A percentile compares a stretch with the other conserved stretches of the same genome.
Evolutionary conservation across 1,140 invertebrate genomes (phyloP).

Genomic region (Battus philenor): DNA sequence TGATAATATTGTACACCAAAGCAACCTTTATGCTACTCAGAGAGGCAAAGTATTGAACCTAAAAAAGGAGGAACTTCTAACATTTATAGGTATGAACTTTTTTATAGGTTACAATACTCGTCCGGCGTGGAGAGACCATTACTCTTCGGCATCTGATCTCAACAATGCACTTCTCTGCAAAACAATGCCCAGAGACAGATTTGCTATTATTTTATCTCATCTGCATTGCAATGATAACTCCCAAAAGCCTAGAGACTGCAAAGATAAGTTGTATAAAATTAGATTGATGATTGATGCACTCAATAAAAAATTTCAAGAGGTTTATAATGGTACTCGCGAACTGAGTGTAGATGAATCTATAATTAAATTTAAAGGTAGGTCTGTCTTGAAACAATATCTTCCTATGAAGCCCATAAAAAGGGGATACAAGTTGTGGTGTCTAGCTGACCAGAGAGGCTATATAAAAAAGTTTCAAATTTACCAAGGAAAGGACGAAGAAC

Average conservation of each 20-base stretch:
- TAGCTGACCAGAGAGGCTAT: constrained; percentile 49
- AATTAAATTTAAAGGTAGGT: constrained; percentile 52
- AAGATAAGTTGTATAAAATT: constrained; percentile 27
- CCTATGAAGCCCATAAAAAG: constrained; percentile 71
- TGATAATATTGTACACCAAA: constrained; percentile 43
- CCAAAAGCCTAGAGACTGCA: constrained; percentile 20
- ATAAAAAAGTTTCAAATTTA: constrained; percentile 65
- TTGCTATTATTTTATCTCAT: constrained; percentile 30
- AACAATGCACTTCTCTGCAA: too few species aligned
- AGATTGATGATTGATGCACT: constrained; percentile 21
- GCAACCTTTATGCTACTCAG: constrained; percentile 42
- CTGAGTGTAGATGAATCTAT: constrained; percentile 28
- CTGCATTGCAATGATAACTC: constrained; percentile 20
- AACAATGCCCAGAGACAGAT: constrained; percentile 33
- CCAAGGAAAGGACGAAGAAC: constrained; percentile 45
- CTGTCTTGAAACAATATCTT: constrained; percentile 61
- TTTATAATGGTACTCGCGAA: constrained; percentile 22
- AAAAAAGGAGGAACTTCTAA: constrained; percentile 34
- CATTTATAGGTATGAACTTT: constrained; percentile 44
- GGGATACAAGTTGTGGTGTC: constrained; percentile 63
- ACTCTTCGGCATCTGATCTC: constrained; percentile 32
- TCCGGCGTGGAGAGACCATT: constrained; percentile 30
- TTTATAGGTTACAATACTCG: constrained; percentile 33
- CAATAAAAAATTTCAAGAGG: constrained; percentile 21
- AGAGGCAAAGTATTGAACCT: constrained; percentile 38